Evolutionary conservation across 1,140 invertebrate genomes (phyloP).

Genomic region (Drosophila kohkoa): DNA sequence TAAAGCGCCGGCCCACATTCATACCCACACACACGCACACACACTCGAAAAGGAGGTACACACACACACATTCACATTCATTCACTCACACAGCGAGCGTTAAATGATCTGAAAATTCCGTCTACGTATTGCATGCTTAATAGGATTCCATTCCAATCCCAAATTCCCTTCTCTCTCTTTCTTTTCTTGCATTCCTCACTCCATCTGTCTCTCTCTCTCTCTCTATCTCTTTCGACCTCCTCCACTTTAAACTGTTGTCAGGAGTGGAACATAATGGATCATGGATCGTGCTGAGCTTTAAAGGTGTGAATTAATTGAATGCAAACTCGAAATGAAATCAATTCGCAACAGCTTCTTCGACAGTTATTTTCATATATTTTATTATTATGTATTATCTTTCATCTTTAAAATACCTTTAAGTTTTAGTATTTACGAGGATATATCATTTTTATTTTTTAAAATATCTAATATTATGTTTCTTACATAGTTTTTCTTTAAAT

Average conservation of each 20-base stretch:
- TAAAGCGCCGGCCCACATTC: constrained; percentile 38
- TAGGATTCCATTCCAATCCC: constrained; percentile 68
- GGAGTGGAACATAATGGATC: not conserved
- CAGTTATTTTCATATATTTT: constrained; percentile 12
- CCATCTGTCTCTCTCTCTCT: not conserved
- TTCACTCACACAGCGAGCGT: constrained; percentile 2
- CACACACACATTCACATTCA: constrained; percentile 9
- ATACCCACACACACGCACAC: constrained; percentile 8
- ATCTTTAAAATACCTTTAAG: too few species aligned
- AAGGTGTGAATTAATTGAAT: constrained; percentile 46
- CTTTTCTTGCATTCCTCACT: not conserved
- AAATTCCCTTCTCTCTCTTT: constrained; percentile 2
- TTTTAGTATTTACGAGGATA: too few species aligned
- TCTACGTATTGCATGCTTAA: constrained; percentile 71
- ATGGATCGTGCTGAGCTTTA: constrained; percentile 2
- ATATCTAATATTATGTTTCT: too few species aligned
- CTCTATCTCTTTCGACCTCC: not conserved
- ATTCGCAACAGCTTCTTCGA: constrained; percentile 6
- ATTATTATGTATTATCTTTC: not conserved
- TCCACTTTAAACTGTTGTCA: not conserved
- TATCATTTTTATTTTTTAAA: too few species aligned
- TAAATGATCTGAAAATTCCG: constrained; percentile 72
- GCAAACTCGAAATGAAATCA: constrained; percentile 5
- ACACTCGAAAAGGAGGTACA: constrained; percentile 13
- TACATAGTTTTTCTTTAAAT: too few species aligned